Conservation (phyloP, 1,140 invertebrate species). For the Brachionus angularis region DNA sequence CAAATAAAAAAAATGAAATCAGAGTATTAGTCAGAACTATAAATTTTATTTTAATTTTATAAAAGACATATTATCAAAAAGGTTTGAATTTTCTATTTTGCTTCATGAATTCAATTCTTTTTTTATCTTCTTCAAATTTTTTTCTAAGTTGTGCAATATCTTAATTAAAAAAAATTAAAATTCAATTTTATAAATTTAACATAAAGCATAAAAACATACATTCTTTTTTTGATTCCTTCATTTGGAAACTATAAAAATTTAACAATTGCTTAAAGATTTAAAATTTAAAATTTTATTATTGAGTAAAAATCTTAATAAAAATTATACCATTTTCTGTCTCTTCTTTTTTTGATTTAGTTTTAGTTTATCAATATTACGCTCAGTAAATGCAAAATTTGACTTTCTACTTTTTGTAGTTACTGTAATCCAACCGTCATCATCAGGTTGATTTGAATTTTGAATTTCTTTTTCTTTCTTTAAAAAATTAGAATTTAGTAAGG, state of each 20-base stretch:
- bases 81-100: constrained; percentile 43
- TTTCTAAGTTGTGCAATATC: constrained; percentile 24
- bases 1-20: no score
- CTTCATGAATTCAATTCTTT: constrained; percentile 35
- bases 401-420: constrained; percentile 26
- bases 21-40: no score
- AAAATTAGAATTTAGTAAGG: not conserved
- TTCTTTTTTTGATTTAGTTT: constrained; percentile 26
- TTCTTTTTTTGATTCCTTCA: constrained; percentile 41
- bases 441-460: constrained; percentile 13
- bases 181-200: not conserved
- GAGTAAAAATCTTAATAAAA: not conserved
- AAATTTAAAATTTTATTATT: not conserved
- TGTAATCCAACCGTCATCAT: constrained; percentile 40
- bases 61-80: not conserved
- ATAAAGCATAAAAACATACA: not conserved
- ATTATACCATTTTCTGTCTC: constrained; percentile 27
- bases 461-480: constrained; percentile 28
- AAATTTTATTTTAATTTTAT: no score
- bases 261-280: constrained; percentile 30
- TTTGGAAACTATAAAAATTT: constrained; percentile 44
- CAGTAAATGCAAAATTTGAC: constrained; percentile 19
- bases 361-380: constrained; percentile 34
- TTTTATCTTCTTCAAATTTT: constrained; percentile 41
- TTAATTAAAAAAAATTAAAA: not conserved